These are phyloP conservation scores for Pseudochirops cupreus DNA, from an alignment of 2,797 vertebrate genomes.

Conservation along the genomic window DNA sequence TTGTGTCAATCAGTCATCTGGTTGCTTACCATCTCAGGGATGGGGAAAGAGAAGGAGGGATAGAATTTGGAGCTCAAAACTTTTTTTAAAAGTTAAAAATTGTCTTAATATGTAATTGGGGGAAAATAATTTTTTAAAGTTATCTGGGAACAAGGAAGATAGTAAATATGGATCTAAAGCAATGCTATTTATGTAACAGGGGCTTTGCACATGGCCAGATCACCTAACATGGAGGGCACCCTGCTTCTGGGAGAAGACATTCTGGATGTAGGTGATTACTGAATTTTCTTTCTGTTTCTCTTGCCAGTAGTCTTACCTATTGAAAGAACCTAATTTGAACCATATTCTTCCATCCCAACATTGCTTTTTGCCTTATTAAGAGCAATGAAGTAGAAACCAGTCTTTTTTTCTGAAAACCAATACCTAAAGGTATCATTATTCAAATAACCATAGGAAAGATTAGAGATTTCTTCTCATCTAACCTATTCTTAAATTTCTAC, in stretches of 20 bases:
- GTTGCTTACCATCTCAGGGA: background rate
- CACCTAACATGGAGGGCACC: background rate
- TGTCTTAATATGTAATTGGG: too few species aligned
- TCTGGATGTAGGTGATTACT: background rate
- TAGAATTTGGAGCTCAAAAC: too few species aligned
- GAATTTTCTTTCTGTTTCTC: background rate
- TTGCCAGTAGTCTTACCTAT: background rate
- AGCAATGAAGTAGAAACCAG: background rate
- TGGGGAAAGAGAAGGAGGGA: too few species aligned
- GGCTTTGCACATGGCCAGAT: background rate
- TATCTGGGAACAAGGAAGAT: conserved; percentile 37
- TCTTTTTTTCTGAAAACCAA: background rate
- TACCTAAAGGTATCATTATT: background rate
- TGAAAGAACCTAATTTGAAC: background rate
- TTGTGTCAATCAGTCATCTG: conserved; percentile 9
- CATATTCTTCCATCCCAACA: background rate
- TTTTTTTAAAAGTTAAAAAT: too few species aligned
- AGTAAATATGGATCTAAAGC: background rate
- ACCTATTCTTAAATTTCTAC: background rate
- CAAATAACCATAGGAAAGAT: background rate
- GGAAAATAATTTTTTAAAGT: too few species aligned
- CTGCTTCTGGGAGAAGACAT: background rate
- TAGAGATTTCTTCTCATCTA: background rate
- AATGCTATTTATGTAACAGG: background rate
- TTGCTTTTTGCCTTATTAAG: background rate